Base-by-base conservation (phyloP, 2,888 invertebrate genomes). In the Bhutanitis thaidina region DNA sequence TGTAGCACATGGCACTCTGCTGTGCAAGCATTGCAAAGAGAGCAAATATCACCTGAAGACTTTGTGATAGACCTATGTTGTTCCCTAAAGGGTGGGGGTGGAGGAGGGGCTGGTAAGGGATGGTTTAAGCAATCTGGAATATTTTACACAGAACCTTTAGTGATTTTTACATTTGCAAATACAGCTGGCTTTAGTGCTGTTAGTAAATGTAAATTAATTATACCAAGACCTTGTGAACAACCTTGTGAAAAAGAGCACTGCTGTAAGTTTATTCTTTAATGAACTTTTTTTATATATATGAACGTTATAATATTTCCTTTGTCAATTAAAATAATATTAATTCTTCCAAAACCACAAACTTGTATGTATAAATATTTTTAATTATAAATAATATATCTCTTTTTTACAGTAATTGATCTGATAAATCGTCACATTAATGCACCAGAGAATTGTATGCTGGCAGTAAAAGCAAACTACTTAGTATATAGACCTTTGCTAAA, bases 1-100 rank as follows among this genome's bases (percentile, higher is more conserved):
- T 83, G 82, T 53, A 67, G 68, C 14, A 77, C 82, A 39, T 90
- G 90, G 90, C 60, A 65, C 10, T 80, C 80, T 15, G 82, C 76
- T 16, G 71, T 86, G 1, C 66, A 68, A 7, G 64, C 78, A n/a
- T 52, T 89, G 40, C 67, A 67, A 20, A 77, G 69, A 41, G 85
- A 88, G 49, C 78, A 83, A 38, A 20, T 80, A 20, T 43, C 56
- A 10, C 77, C 85, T 1, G 64, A 69, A 27, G 88, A 89, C 50
- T 88, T 85, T 72, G 72, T 74, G 1, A 56, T 81, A 16, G 74
- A 77, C 45, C 54, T 77, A 43, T 58, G 64, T 7, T 56, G 48
- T 50, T 55, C 61, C n/a, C 60, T 65, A 5, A 71, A 57, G 29
- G 64, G 63, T 57, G 71, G 68, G n/a, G 57, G 74, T 9, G 67